These are phyloP conservation scores for Alligator mississippiensis DNA, from an alignment of 2,113 vertebrate species.

Conservation along the genomic window DNA sequence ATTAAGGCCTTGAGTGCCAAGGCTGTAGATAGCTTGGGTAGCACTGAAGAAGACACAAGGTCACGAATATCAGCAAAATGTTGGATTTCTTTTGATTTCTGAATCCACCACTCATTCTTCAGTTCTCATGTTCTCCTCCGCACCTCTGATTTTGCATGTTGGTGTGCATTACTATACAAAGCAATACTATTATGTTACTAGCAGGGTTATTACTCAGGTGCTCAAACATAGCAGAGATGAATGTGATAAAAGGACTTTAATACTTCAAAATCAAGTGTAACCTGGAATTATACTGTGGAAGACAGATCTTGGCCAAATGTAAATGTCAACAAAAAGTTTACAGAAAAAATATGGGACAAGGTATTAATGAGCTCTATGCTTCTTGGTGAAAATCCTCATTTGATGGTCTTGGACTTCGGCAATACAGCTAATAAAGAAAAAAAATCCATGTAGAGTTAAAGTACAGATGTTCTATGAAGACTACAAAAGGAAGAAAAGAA, in stretches of 20 bases:
- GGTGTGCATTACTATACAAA: too few relatives aligned
- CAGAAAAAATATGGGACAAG: neutral
- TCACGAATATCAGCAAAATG: too few relatives aligned
- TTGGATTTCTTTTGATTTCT: too few relatives aligned
- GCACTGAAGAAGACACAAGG: too few relatives aligned
- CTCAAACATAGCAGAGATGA: neutral
- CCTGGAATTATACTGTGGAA: neutral
- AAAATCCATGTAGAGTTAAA: neutral
- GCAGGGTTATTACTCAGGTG: neutral
- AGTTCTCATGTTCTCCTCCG: too few relatives aligned
- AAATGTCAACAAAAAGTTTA: fast-evolving
- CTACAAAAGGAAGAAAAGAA: slow-evolving; percentile 48
- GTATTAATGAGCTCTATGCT: neutral
- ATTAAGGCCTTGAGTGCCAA: too few relatives aligned
- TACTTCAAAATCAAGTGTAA: neutral
- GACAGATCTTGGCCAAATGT: neutral
- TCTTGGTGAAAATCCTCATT: neutral
- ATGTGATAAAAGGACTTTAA: neutral
- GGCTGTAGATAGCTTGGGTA: too few relatives aligned
- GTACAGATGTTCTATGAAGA: neutral
- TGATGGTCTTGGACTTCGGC: neutral
- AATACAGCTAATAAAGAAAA: neutral
- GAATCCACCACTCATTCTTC: too few relatives aligned
- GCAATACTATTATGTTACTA: neutral
- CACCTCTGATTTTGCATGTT: too few relatives aligned